A percentile compares a stretch with the other conserved stretches of the same genome.
Evolutionary conservation across 2,888 invertebrate species (phyloP).

Genomic region (Mythimna lalbum): DNA sequence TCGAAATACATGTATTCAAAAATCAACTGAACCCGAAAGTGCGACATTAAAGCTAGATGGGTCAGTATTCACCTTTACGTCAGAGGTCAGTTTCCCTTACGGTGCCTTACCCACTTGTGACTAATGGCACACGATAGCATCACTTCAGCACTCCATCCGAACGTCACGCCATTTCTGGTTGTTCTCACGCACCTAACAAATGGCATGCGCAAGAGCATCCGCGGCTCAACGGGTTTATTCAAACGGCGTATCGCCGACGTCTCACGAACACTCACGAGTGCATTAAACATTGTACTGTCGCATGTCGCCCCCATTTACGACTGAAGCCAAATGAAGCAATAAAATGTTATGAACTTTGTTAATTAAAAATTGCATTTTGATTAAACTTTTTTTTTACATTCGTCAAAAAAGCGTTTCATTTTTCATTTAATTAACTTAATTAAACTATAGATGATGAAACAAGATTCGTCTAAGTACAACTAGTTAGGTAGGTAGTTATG

Average conservation of each 20-base stretch:
- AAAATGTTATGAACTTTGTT: slow-evolving; percentile 29
- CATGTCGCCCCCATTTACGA: slow-evolving; percentile 55
- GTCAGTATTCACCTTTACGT: slow-evolving; percentile 28
- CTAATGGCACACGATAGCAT: slow-evolving; percentile 55
- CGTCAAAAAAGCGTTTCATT: slow-evolving; percentile 3
- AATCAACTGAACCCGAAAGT: slow-evolving; percentile 10
- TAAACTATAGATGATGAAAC: neutral
- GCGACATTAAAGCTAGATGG: slow-evolving; percentile 21
- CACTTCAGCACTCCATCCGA: slow-evolving; percentile 43
- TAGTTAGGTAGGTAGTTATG: slow-evolving; percentile 17
- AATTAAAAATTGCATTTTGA: slow-evolving; percentile 49
- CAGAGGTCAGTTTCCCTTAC: slow-evolving; percentile 51
- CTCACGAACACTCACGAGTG: slow-evolving; percentile 56
- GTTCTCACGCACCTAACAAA: slow-evolving; percentile 63
- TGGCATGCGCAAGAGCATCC: slow-evolving; percentile 55
- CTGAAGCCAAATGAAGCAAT: slow-evolving; percentile 31
- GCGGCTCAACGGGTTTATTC: slow-evolving; percentile 59
- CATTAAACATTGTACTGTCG: slow-evolving; percentile 59
- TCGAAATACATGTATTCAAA: slow-evolving; percentile 7
- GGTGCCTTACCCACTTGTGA: slow-evolving; percentile 43
- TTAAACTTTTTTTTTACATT: slow-evolving; percentile 17
- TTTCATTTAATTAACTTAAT: slow-evolving; percentile 6
- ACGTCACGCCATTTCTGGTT: slow-evolving; percentile 52
- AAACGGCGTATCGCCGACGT: slow-evolving; percentile 56
- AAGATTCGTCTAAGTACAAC: slow-evolving; percentile 15